Evolutionary conservation across 2,888 invertebrate species (phyloP).

Genomic region (Conus canariensis): DNA sequence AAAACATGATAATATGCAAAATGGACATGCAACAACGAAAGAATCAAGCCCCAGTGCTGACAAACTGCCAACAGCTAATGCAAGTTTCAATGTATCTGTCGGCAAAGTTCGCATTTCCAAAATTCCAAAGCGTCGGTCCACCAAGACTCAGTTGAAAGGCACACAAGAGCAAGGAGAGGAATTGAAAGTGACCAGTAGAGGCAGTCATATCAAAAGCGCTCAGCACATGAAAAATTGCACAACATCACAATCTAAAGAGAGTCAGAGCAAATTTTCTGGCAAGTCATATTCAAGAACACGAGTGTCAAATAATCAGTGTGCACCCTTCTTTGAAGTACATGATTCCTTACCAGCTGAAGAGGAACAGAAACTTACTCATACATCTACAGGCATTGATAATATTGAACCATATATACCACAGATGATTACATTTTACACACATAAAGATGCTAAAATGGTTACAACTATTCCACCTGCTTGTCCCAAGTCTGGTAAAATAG

Average conservation of each 20-base stretch:
- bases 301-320: not conserved
- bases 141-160: not conserved
- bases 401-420: constrained; percentile 6
- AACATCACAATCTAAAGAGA: not conserved
- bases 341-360: not conserved
- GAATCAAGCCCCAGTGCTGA: not conserved
- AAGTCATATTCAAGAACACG: not conserved
- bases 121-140: constrained; percentile 17
- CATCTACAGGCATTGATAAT: not conserved
- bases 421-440: not conserved
- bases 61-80: not conserved
- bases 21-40: not conserved
- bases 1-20: not conserved
- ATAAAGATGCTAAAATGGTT: constrained; percentile 2
- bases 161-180: not conserved
- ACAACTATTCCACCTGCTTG: constrained; percentile 4
- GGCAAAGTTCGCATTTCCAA: not conserved
- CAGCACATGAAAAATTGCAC: not conserved
- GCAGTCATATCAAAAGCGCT: too few relatives aligned
- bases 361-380: not conserved
- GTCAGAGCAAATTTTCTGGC: not conserved
- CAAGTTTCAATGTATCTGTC: not conserved
- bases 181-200: not conserved
- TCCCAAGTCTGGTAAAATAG: not conserved
- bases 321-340: not conserved